A percentile compares a stretch with the other conserved stretches of the same genome.
These are phyloP conservation scores for zebrafish (Danio rerio) DNA, from an alignment of 2,113 vertebrate genomes.

Conservation along the genomic window DNA sequence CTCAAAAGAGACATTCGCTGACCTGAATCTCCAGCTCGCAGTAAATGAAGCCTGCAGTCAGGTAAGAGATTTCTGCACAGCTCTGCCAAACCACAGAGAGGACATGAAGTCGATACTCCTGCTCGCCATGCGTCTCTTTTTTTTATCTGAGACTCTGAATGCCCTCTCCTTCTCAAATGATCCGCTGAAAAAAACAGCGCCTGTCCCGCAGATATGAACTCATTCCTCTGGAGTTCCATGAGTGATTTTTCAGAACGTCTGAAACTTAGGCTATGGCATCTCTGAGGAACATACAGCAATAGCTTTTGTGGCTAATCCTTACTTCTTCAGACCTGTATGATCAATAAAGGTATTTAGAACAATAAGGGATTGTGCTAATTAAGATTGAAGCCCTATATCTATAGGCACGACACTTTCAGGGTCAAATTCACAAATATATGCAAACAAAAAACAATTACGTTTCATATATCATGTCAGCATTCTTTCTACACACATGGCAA, in stretches of 20 bases:
- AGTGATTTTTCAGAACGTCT: constrained; percentile 55
- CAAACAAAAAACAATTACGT: no score
- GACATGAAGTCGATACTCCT: constrained; percentile 58
- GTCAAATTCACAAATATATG: no score
- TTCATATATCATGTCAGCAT: no score
- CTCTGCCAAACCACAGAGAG: constrained; percentile 60
- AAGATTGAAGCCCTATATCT: no score
- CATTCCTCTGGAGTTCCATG: constrained; percentile 51
- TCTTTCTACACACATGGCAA: no score
- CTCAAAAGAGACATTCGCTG: constrained; percentile 44
- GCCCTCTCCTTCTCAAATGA: constrained; percentile 58
- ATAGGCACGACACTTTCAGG: no score
- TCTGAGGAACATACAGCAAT: constrained; percentile 14
- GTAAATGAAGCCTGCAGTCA: constrained; percentile 64
- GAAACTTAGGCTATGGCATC: not conserved
- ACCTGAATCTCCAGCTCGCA: constrained; percentile 59
- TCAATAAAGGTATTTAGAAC: no score
- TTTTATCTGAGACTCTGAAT: constrained; percentile 57
- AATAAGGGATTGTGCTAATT: no score
- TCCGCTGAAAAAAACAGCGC: constrained; percentile 52
- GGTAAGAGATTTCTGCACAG: constrained; percentile 64
- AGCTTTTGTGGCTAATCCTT: not conserved
- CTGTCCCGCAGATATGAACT: constrained; percentile 65
- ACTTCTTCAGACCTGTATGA: no score
- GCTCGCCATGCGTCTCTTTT: constrained; percentile 65